Base-by-base conservation (phyloP, 1,140 invertebrate species). In the Trigoniulus corallinus region DNA sequence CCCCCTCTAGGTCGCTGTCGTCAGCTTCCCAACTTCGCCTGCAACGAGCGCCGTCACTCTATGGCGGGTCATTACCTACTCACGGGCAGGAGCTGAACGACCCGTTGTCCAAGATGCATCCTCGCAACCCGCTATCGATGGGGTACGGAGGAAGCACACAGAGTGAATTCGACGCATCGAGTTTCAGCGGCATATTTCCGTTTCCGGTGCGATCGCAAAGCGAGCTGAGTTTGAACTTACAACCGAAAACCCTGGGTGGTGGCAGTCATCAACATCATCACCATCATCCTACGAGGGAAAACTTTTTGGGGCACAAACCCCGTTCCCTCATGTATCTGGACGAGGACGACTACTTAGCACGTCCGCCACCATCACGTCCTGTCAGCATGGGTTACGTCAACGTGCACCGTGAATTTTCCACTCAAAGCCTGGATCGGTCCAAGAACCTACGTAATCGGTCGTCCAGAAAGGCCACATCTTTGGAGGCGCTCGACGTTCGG, bases 351-450 rank as follows among this genome's bases (percentile, higher is more conserved):
- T 62, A 61, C 24, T 58, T 59, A 58, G 53, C 53, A 45, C 44
- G 57, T 40, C 56, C 61, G 1, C 60, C 59, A 23, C 57, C 60
- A 20, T 62, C 61, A 3, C 44, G 61, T 20, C 59, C 61, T 10
- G 59, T 62, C 1, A 58, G 56, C 25, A 53, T 59, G 45, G 54
- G 56, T 20, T 61, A 62, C 44, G 54, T 62, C 4, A 58, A 61
- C 43, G 15, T 51, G 4, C 42, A 47, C 37, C 24, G 21, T 2
- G 43, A 7, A 15, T 29, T 25, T 34, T 51, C 42, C 18, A 51
- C 50, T 3, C 50, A 51, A 37, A 46, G 42, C n/a, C 37, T 51
- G 25, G 50, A 51, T 27, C 3, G 50, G 23, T 24, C 50, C 3
- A 4, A 45, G 2, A 46, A 22, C 18, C 42, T 27, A 2, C 26